Percentiles rank a stretch among this genome's conserved stretches.
phyloP scores from a whole-genome alignment of 2,888 invertebrate species.

The Diploptera punctata region DNA sequence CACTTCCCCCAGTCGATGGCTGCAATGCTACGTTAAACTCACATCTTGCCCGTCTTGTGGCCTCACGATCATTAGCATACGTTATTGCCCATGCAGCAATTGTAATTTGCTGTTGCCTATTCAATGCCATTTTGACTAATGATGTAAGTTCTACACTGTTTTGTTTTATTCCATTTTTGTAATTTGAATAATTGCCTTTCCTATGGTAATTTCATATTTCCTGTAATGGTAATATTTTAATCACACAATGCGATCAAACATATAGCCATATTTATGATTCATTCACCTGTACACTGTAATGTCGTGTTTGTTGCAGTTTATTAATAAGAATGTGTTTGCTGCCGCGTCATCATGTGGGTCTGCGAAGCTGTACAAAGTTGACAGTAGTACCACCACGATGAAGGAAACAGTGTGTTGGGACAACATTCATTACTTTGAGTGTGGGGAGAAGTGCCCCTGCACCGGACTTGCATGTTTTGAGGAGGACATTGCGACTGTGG shows the following conservation, averaged over 20 bases:
- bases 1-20: no score
- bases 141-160: background rate
- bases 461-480: slow-evolving; percentile 78
- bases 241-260: background rate
- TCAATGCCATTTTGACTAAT: no score
- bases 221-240: background rate
- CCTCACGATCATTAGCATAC: no score
- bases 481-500: slow-evolving; percentile 79
- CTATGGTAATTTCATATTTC: no score
- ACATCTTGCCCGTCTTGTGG: no score
- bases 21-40: no score
- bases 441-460: slow-evolving; percentile 67
- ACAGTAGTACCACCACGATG: slow-evolving; percentile 61
- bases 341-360: slow-evolving; percentile 67
- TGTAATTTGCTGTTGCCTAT: no score
- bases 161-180: slow-evolving; percentile 19
- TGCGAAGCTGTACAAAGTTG: slow-evolving; percentile 69
- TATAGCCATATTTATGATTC: no score
- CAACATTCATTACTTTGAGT: slow-evolving; percentile 69
- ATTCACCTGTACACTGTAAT: slow-evolving; percentile 35
- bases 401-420: slow-evolving; percentile 68
- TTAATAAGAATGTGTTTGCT: slow-evolving; percentile 70
- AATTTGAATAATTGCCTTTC: no score
- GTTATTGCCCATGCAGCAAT: no score
- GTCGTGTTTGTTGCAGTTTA: slow-evolving; percentile 60